phyloP scores from a whole-genome alignment of 2,113 vertebrate species.

The Pandion haliaetus region DNA sequence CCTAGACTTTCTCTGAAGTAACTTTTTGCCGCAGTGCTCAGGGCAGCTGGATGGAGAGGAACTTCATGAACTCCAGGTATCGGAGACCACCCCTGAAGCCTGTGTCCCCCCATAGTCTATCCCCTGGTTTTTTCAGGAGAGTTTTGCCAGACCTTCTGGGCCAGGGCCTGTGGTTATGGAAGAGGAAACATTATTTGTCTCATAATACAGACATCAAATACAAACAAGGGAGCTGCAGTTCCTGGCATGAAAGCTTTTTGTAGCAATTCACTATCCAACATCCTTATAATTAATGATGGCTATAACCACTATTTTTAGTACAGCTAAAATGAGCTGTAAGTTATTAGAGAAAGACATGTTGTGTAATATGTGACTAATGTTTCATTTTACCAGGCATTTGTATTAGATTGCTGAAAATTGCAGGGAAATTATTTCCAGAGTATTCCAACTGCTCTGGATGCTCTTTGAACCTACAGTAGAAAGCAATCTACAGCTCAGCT shows the following conservation, averaged over 20 bases:
- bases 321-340: conserved; percentile 13
- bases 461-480: not conserved
- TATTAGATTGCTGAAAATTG: conserved; percentile 27
- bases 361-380: conserved; percentile 35
- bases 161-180: conserved; percentile 29
- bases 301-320: conserved; percentile 44
- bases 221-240: conserved; percentile 51
- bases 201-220: conserved; percentile 42
- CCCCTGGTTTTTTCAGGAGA: not conserved
- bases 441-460: not conserved
- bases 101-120: not conserved
- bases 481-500: not conserved
- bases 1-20: not conserved
- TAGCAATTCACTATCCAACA: conserved; percentile 16
- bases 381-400: conserved; percentile 35
- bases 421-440: conserved; percentile 2
- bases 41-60: not conserved
- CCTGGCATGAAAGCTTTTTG: conserved; percentile 41
- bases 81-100: not conserved
- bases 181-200: conserved; percentile 43
- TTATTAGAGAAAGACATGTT: conserved; percentile 19
- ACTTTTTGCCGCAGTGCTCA: not conserved
- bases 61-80: not conserved
- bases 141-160: conserved; percentile 27
- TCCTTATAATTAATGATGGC: conserved; percentile 42